Evolutionary conservation across 53 echinoderm and acorn worm genomes (phyloP).

Genomic region (Paracentrotus lividus): DNA sequence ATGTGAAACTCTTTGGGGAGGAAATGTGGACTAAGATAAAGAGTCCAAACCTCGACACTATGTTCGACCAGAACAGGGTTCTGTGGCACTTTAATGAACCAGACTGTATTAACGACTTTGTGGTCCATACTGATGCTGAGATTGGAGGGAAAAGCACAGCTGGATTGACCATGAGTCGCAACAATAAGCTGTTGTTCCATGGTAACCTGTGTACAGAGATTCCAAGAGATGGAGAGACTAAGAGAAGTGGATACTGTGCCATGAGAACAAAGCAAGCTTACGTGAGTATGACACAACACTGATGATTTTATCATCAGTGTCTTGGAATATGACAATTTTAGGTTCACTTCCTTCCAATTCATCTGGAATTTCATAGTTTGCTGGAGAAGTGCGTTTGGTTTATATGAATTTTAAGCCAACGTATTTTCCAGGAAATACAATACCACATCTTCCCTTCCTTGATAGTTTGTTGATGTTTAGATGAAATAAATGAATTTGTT

Average conservation of each 20-base stretch:
- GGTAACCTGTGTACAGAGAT: slow-evolving; percentile 87
- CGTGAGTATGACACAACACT: slow-evolving; percentile 77
- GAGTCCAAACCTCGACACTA: slow-evolving; percentile 82
- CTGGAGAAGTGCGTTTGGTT: no score
- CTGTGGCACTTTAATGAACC: slow-evolving; percentile 83
- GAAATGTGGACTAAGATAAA: slow-evolving; percentile 80
- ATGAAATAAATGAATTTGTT: no score
- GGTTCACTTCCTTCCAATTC: no score
- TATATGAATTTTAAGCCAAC: no score
- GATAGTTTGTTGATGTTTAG: no score
- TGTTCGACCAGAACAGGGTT: slow-evolving; percentile 81
- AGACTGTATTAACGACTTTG: slow-evolving; percentile 82
- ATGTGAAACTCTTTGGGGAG: slow-evolving; percentile 77
- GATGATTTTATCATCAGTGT: no score
- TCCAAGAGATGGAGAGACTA: slow-evolving; percentile 90
- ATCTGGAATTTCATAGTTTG: no score
- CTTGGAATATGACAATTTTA: no score
- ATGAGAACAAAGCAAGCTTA: slow-evolving; percentile 79
- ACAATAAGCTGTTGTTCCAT: slow-evolving; percentile 92
- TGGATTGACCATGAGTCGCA: slow-evolving; percentile 78
- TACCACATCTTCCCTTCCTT: no score
- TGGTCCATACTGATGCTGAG: slow-evolving; percentile 79
- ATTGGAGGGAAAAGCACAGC: slow-evolving; percentile 95
- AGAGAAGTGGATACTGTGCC: slow-evolving; percentile 94
- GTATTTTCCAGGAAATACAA: no score